Evolutionary conservation across 2,888 invertebrate species (phyloP).

Genomic region (Parelbella ahira): DNA sequence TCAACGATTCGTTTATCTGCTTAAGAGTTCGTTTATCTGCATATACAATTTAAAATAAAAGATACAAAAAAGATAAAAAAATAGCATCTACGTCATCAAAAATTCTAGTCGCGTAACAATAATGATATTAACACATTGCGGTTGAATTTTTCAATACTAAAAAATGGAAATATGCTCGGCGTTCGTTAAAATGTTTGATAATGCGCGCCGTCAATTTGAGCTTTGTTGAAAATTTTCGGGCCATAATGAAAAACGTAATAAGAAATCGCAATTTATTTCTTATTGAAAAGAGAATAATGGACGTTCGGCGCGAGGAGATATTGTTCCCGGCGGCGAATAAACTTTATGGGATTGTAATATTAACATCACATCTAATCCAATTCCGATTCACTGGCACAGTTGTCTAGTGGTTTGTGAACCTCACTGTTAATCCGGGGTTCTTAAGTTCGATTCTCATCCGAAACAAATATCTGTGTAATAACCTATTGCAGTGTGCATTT

Average conservation of each 20-base stretch:
- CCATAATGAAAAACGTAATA: conserved; percentile 76
- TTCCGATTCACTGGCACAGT: conserved; percentile 37
- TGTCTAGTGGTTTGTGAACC: background rate
- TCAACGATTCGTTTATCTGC: no score
- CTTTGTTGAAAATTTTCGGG: conserved; percentile 68
- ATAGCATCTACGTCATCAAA: background rate
- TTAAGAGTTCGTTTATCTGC: no score
- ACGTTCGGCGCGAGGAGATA: conserved; percentile 58
- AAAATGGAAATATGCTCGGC: no score
- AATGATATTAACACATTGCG: conserved; percentile 21
- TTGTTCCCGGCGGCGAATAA: conserved; percentile 56
- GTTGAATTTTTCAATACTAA: conserved; percentile 16
- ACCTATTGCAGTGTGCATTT: no score
- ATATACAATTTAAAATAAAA: no score
- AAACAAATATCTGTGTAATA: no score
- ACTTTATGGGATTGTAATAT: conserved; percentile 64
- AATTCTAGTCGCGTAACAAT: conserved; percentile 15
- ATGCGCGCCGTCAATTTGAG: conserved; percentile 62
- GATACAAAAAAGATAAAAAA: background rate
- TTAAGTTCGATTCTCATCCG: no score
- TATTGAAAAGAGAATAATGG: conserved; percentile 78
- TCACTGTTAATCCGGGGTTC: no score
- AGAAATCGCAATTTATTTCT: conserved; percentile 80
- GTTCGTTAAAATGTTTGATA: conserved; percentile 62
- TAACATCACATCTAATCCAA: conserved; percentile 78